phyloP scores from a whole-genome alignment of 2,888 invertebrate species.

The Philopedon plagiatum region DNA sequence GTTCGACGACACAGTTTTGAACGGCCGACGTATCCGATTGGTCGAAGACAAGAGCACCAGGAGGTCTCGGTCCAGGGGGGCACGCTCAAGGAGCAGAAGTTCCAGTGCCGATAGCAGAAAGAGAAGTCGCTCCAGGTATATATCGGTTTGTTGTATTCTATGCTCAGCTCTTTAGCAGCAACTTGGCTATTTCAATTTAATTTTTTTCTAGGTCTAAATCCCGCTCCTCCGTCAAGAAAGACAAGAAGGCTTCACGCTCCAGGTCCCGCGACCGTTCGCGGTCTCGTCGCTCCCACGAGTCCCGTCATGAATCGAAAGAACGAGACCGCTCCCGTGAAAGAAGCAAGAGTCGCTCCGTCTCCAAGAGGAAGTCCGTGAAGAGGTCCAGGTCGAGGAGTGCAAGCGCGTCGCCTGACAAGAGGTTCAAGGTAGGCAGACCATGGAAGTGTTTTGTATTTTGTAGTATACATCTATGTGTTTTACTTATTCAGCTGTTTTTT shows the following conservation, averaged over 20 bases:
- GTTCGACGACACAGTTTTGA: constrained; percentile 93
- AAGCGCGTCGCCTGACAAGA: constrained; percentile 42
- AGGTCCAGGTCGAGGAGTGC: constrained; percentile 49
- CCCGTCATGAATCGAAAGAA: constrained; percentile 46
- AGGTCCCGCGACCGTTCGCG: constrained; percentile 70
- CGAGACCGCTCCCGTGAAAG: constrained; percentile 71
- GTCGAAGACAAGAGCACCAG: constrained; percentile 87
- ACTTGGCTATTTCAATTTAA: background rate
- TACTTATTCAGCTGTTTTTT: no score
- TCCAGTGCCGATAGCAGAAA: constrained; percentile 66
- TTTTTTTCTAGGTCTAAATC: constrained; percentile 65
- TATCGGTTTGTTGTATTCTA: background rate
- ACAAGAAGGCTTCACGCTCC: constrained; percentile 71
- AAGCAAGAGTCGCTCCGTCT: constrained; percentile 59
- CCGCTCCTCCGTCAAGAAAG: constrained; percentile 58
- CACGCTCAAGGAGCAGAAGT: constrained; percentile 65
- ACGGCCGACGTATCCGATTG: constrained; percentile 90
- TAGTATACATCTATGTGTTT: no score
- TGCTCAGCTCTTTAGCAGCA: background rate
- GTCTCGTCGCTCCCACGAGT: constrained; percentile 45
- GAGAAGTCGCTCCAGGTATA: constrained; percentile 43
- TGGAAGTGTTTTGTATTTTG: no score
- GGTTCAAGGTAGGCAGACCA: constrained; percentile 47
- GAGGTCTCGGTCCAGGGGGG: constrained; percentile 65
- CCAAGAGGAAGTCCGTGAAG: constrained; percentile 49